Evolutionary conservation across 2,797 vertebrate species (phyloP).

Genomic region (Aeoliscus strigatus): DNA sequence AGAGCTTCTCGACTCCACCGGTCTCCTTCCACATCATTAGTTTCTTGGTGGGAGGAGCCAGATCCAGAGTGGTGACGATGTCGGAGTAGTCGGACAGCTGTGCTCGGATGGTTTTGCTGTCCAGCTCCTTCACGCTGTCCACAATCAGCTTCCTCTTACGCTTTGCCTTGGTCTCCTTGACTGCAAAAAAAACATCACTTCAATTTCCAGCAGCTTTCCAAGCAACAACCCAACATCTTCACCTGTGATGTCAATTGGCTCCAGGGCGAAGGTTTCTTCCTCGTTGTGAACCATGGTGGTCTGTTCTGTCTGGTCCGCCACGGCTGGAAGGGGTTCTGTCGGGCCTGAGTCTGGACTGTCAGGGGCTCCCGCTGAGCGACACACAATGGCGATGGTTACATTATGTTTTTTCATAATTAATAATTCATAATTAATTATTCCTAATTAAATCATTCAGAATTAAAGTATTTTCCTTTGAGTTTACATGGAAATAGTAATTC

Average conservation of each 20-base stretch:
- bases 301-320: conserved; percentile 90
- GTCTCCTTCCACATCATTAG: conserved; percentile 99
- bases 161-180: conserved; percentile 99
- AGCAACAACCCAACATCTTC: conserved; percentile 27
- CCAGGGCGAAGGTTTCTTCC: conserved; percentile 97
- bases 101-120: conserved; percentile 97
- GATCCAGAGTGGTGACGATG: conserved; percentile 96
- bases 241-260: conserved; percentile 99
- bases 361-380: conserved; percentile 79
- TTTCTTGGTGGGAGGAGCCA: conserved; percentile 98
- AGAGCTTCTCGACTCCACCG: conserved; percentile 96
- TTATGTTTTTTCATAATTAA: too few species aligned
- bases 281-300: conserved; percentile 98
- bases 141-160: conserved; percentile 99
- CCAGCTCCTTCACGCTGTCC: conserved; percentile 97
- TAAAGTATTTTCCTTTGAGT: too few species aligned
- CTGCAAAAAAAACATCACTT: conserved; percentile 53
- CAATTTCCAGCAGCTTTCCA: neutral
- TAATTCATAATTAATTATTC: too few species aligned
- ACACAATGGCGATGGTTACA: neutral
- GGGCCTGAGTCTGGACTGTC: conserved; percentile 96
- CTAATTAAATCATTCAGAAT: too few species aligned
- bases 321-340: conserved; percentile 90
- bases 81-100: conserved; percentile 98
- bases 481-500: too few species aligned